Evolutionary conservation across 2,113 vertebrate genomes (phyloP).

Genomic region (Poecilia latipinna): DNA sequence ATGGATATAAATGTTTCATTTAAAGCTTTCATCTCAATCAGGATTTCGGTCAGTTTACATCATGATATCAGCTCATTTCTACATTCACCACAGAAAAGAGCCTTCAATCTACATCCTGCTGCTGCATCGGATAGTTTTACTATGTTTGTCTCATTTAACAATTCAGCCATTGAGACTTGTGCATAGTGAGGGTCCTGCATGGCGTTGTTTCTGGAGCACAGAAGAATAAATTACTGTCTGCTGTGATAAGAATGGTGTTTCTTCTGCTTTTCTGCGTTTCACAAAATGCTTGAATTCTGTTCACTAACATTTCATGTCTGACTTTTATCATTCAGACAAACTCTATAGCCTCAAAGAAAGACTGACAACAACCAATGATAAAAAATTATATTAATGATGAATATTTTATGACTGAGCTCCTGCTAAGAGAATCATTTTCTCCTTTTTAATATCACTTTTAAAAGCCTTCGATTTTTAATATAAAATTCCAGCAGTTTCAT

Average conservation of each 20-base stretch:
- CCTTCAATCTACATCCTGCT: constrained; percentile 9
- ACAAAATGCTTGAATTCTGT: constrained; percentile 5
- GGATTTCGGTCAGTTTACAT: constrained; percentile 62
- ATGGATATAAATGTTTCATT: constrained; percentile 63
- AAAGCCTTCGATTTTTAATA: too few species aligned
- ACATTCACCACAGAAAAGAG: constrained; percentile 50
- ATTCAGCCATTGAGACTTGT: constrained; percentile 5
- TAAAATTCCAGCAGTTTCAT: neutral
- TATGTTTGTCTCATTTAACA: constrained; percentile 36
- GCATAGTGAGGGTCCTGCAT: neutral
- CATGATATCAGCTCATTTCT: constrained; percentile 49
- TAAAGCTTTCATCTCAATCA: constrained; percentile 46
- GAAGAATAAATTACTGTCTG: constrained; percentile 9
- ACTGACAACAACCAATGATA: neutral
- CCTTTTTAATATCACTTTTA: neutral
- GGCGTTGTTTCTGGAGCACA: neutral
- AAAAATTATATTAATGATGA: neutral
- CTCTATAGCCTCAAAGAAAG: neutral
- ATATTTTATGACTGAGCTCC: neutral
- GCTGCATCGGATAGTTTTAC: constrained; percentile 24
- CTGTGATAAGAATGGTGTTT: neutral
- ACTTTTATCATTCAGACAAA: neutral
- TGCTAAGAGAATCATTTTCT: neutral
- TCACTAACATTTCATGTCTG: constrained; percentile 11
- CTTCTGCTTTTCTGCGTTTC: neutral